Conservation (phyloP, 2,797 vertebrate species). For the Muraenolepis orangiensis region DNA sequence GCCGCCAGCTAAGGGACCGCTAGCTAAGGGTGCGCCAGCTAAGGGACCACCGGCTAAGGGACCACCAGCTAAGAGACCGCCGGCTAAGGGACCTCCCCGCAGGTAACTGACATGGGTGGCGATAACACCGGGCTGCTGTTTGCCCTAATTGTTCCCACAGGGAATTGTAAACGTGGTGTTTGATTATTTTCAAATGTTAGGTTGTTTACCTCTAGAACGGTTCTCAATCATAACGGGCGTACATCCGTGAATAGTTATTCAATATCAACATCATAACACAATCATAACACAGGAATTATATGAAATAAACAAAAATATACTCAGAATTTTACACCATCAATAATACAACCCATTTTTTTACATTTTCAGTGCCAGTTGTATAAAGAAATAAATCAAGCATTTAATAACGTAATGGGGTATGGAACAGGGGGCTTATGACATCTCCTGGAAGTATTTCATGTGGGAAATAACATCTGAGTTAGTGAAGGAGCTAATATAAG, state of each 20-base stretch:
- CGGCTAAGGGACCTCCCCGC: too few relatives aligned
- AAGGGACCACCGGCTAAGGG: too few relatives aligned
- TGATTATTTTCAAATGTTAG: conserved; percentile 49
- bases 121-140: conserved; percentile 29
- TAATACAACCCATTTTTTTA: background rate
- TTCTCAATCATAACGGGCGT: conserved; percentile 18
- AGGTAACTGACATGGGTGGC: too few relatives aligned
- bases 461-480: conserved; percentile 30
- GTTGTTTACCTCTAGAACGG: conserved; percentile 31
- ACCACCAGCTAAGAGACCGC: too few relatives aligned
- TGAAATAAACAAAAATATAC: background rate
- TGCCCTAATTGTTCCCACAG: conserved; percentile 24
- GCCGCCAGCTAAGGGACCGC: too few relatives aligned
- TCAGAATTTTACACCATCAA: background rate
- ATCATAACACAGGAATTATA: background rate
- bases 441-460: background rate
- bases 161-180: conserved; percentile 23
- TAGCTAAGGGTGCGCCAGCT: too few relatives aligned
- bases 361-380: background rate
- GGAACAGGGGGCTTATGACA: background rate
- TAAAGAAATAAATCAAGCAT: background rate
- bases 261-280: background rate
- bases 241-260: conserved; percentile 17
- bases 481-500: too few relatives aligned
- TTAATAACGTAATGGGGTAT: background rate